Percentiles rank a stretch among this genome's conserved stretches.
These are phyloP conservation scores for Butastur rufipennis DNA, from an alignment of 2,113 vertebrate genomes.

Conservation along the genomic window DNA sequence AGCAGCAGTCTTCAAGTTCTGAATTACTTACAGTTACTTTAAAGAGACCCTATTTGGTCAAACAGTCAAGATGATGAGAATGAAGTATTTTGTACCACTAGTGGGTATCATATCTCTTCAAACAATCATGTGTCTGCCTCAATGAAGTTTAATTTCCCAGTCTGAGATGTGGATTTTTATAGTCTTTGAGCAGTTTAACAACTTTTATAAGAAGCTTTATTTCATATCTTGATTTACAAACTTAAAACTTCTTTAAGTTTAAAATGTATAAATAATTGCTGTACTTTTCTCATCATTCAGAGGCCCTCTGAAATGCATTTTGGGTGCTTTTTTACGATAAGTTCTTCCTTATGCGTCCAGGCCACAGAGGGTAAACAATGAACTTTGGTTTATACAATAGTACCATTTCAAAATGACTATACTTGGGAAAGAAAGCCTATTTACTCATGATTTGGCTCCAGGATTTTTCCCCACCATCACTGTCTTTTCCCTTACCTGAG, in stretches of 20 bases:
- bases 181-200: background rate
- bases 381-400: background rate
- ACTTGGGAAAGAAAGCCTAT: background rate
- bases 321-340: background rate
- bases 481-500: slow-evolving; percentile 81
- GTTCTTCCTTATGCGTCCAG: background rate
- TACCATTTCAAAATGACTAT: background rate
- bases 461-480: fast-evolving
- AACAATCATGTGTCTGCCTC: background rate
- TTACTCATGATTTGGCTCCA: background rate
- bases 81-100: background rate
- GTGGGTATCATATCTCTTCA: background rate
- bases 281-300: background rate
- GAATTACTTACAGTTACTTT: background rate
- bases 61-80: background rate
- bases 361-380: background rate
- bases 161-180: background rate
- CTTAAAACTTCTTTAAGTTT: background rate
- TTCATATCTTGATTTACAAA: background rate
- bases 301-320: background rate
- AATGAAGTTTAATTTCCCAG: background rate
- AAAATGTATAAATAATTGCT: background rate
- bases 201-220: background rate
- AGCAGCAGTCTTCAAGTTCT: background rate
- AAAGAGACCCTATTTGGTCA: background rate